phyloP scores from a whole-genome alignment of 2,888 invertebrate genomes.

The Eutolmus rufibarbis region DNA sequence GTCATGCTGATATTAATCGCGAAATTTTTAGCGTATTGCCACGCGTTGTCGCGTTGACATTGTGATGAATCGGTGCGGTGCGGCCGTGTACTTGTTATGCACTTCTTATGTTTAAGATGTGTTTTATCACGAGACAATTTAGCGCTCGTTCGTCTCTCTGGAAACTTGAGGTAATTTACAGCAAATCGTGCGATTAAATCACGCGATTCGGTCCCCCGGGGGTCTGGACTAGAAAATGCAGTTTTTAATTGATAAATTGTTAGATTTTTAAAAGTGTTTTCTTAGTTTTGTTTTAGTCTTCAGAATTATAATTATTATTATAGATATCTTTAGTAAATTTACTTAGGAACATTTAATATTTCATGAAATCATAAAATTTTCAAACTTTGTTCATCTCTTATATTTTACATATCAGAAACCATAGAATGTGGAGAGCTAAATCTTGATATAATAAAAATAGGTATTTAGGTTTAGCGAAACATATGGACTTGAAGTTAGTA shows the following conservation, averaged over 20 bases:
- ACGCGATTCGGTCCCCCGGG: background rate
- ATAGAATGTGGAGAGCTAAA: too few species aligned
- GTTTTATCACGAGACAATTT: background rate
- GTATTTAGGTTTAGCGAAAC: too few species aligned
- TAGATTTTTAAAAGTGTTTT: background rate
- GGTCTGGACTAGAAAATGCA: background rate
- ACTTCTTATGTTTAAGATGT: background rate
- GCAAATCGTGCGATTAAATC: background rate
- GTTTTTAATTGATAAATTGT: background rate
- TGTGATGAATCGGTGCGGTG: background rate
- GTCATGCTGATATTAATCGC: background rate
- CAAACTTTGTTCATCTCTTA: too few species aligned
- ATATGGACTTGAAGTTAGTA: too few species aligned
- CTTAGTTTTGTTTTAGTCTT: background rate
- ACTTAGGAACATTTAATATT: too few species aligned
- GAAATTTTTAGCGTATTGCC: background rate
- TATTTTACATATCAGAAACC: too few species aligned
- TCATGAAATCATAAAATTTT: too few species aligned
- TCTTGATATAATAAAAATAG: too few species aligned
- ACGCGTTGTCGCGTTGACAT: background rate
- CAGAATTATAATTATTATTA: background rate
- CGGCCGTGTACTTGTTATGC: background rate
- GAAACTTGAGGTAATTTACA: background rate
- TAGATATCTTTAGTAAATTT: too few species aligned
- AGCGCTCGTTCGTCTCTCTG: background rate